These are phyloP conservation scores for Papilio polytes DNA, from an alignment of 1,140 invertebrate genomes.

Conservation along the genomic window DNA sequence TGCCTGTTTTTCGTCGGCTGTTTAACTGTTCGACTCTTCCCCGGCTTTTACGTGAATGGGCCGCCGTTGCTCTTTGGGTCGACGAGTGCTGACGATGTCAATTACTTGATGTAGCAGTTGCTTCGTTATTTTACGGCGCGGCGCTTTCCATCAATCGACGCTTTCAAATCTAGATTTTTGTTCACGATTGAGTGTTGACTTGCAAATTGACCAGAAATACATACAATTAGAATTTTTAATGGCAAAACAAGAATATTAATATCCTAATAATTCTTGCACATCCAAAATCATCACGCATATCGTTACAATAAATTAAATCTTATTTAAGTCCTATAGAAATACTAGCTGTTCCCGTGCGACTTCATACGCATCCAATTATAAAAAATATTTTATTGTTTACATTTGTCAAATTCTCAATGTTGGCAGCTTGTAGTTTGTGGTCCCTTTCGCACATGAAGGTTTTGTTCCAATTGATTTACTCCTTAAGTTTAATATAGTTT, in stretches of 20 bases:
- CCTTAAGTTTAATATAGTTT: too few species aligned
- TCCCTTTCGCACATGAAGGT: too few species aligned
- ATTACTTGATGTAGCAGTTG: constrained; percentile 19
- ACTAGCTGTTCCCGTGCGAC: too few species aligned
- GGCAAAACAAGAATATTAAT: background rate
- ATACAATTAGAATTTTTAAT: background rate
- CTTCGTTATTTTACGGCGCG: constrained; percentile 31
- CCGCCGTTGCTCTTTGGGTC: constrained; percentile 6
- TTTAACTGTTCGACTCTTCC: constrained; percentile 28
- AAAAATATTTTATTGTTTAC: too few species aligned
- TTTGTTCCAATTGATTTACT: too few species aligned
- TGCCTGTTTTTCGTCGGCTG: constrained; percentile 23
- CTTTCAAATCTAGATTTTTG: constrained; percentile 30
- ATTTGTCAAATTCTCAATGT: too few species aligned
- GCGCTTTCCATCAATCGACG: constrained; percentile 1
- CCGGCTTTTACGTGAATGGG: constrained; percentile 33
- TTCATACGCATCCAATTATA: too few species aligned
- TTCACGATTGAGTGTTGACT: background rate
- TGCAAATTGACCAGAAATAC: constrained; percentile 1
- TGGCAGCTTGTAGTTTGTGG: too few species aligned
- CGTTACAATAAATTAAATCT: too few species aligned
- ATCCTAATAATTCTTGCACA: too few species aligned
- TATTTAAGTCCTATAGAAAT: too few species aligned
- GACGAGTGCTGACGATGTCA: constrained; percentile 33
- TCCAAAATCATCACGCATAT: too few species aligned